phyloP scores from a whole-genome alignment of 2,888 invertebrate species.

The Ptychoptera albimana region DNA sequence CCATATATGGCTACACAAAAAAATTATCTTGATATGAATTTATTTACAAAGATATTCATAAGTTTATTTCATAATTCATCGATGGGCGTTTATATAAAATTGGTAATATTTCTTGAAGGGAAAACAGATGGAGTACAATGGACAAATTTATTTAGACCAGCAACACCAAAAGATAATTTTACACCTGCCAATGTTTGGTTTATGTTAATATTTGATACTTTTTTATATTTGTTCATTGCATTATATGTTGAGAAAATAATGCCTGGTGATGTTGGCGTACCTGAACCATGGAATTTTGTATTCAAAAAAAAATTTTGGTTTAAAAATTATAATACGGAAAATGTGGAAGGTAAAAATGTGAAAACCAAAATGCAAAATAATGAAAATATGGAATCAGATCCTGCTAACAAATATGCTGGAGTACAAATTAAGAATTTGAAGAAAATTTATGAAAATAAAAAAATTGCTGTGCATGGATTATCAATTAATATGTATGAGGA shows the following conservation, averaged over 20 bases:
- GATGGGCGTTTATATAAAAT: slow-evolving; percentile 57
- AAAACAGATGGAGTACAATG: slow-evolving; percentile 41
- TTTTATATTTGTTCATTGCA: slow-evolving; percentile 58
- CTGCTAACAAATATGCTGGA: slow-evolving; percentile 31
- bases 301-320: slow-evolving; percentile 43
- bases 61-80: slow-evolving; percentile 61
- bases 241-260: slow-evolving; percentile 74
- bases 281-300: slow-evolving; percentile 67
- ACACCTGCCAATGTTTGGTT: slow-evolving; percentile 52
- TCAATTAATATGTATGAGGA: slow-evolving; percentile 73
- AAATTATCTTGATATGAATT: slow-evolving; percentile 45
- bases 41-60: slow-evolving; percentile 41
- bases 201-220: slow-evolving; percentile 43
- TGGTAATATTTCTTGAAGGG: slow-evolving; percentile 35
- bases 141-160: slow-evolving; percentile 41
- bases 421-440: slow-evolving; percentile 32
- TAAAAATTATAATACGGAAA: slow-evolving; percentile 12
- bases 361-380: background rate
- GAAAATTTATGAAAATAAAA: slow-evolving; percentile 39
- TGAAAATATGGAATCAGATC: slow-evolving; percentile 30
- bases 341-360: slow-evolving; percentile 16
- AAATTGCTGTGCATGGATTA: slow-evolving; percentile 48
- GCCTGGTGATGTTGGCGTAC: slow-evolving; percentile 75
- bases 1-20: slow-evolving; percentile 53
- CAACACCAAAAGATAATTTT: slow-evolving; percentile 49